Percentiles rank a stretch among this genome's conserved stretches.
phyloP scores from a whole-genome alignment of 2,113 vertebrate genomes.

The Plestiodon gilberti region DNA sequence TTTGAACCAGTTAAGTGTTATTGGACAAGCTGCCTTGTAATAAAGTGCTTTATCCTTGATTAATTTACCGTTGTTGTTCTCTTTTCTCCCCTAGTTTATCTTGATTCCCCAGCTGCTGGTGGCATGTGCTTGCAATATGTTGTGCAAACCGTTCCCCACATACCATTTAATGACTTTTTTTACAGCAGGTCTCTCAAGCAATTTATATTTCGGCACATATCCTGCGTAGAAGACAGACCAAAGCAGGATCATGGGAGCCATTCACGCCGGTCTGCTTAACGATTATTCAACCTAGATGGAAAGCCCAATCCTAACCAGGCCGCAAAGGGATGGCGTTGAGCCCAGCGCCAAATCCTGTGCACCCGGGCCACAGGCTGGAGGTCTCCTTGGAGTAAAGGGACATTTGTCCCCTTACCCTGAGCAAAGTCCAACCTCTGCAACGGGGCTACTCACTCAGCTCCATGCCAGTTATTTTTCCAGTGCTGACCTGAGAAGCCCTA shows the following conservation, averaged over 20 bases:
- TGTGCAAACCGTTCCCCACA: not conserved
- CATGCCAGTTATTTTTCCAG: too few species aligned
- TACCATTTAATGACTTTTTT: not conserved
- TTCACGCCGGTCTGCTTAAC: not conserved
- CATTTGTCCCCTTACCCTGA: too few species aligned
- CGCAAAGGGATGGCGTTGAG: too few species aligned
- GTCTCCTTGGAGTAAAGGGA: too few species aligned
- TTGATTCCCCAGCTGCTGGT: not conserved
- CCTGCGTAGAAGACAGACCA: not conserved
- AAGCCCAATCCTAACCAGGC: too few species aligned
- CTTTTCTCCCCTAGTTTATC: not conserved
- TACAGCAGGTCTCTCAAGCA: not conserved
- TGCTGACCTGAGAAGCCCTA: too few species aligned
- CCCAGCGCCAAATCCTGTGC: too few species aligned
- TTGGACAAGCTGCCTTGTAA: not conserved
- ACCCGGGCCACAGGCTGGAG: too few species aligned
- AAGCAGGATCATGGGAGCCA: not conserved
- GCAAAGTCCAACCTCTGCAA: too few species aligned
- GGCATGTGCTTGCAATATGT: slow-evolving; percentile 2
- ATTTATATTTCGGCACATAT: not conserved
- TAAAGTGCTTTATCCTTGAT: slow-evolving; percentile 2
- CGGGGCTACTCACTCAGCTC: too few species aligned
- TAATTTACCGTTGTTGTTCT: not conserved
- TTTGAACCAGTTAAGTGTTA: not conserved
- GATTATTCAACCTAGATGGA: not conserved